Evolutionary conservation across 2,797 vertebrate species (phyloP).

Genomic region (Micrastur ruficollis): DNA sequence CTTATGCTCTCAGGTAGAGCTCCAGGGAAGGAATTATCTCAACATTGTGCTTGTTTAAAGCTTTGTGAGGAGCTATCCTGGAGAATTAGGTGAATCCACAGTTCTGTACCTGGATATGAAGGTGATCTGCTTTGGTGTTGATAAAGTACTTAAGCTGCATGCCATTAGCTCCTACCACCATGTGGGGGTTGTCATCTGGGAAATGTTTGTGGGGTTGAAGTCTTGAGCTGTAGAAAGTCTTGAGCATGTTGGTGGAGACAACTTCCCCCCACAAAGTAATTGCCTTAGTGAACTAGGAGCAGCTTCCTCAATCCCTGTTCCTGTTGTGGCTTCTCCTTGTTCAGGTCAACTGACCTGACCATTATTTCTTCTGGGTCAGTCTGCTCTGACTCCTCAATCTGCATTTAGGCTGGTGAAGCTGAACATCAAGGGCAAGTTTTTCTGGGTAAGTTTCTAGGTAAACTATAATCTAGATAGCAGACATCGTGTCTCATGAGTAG

Average conservation of each 20-base stretch:
- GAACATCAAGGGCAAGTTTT: background rate
- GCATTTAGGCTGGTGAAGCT: background rate
- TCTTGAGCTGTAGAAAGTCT: background rate
- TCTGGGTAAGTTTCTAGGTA: background rate
- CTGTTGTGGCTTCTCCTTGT: background rate
- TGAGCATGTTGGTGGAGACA: accelerated
- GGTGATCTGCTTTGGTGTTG: background rate
- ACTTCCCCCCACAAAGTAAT: background rate
- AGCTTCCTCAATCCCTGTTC: background rate
- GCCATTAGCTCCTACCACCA: background rate
- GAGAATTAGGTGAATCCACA: background rate
- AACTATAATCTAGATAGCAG: background rate
- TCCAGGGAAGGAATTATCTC: background rate
- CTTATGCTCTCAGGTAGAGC: accelerated
- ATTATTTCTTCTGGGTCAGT: background rate
- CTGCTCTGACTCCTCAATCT: background rate
- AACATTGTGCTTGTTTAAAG: background rate
- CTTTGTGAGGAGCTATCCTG: background rate
- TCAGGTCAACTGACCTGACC: too few relatives aligned
- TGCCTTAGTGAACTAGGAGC: background rate
- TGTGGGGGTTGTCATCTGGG: accelerated
- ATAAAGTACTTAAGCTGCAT: background rate
- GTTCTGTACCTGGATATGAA: background rate
- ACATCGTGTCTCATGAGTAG: background rate
- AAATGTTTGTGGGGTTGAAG: background rate